phyloP scores from a whole-genome alignment of 2,888 invertebrate species.

The Ptychoptera contaminata region DNA sequence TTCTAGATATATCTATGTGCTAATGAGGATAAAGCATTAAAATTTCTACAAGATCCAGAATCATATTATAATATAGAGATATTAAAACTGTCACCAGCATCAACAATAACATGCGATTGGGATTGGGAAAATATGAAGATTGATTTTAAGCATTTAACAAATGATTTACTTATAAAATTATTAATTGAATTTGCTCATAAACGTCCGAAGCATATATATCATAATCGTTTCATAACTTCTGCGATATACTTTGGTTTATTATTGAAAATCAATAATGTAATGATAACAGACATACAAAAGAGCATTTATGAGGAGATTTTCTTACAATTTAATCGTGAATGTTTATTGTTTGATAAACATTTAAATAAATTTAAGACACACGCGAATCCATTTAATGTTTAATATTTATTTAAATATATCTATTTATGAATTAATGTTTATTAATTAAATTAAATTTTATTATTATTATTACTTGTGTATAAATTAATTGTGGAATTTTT shows the following conservation, averaged over 20 bases:
- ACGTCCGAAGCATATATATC: slow-evolving; percentile 45
- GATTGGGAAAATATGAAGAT: not conserved
- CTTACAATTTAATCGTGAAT: slow-evolving; percentile 26
- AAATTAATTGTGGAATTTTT: slow-evolving; percentile 3
- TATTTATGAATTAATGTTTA: no score
- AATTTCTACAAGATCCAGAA: slow-evolving; percentile 36
- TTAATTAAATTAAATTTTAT: no score
- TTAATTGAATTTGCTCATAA: slow-evolving; percentile 34
- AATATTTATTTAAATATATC: no score
- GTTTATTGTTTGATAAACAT: slow-evolving; percentile 28
- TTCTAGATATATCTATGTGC: slow-evolving; percentile 39
- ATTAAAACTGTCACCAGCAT: not conserved
- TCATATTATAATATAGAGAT: slow-evolving; percentile 35
- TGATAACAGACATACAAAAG: slow-evolving; percentile 19
- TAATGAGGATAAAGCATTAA: slow-evolving; percentile 31
- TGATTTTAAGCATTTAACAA: slow-evolving; percentile 5
- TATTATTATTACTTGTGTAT: no score
- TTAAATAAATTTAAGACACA: slow-evolving; percentile 34
- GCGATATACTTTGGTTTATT: slow-evolving; percentile 38
- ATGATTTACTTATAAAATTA: slow-evolving; percentile 34
- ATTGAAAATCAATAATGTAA: slow-evolving; percentile 37
- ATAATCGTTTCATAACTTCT: slow-evolving; percentile 35
- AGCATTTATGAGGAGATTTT: slow-evolving; percentile 28
- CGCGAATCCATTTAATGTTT: slow-evolving; percentile 36
- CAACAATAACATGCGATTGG: not conserved